A percentile compares a stretch with the other conserved stretches of the same genome.
These are phyloP conservation scores for Sebastes trivittatus DNA, from an alignment of 2,797 vertebrate genomes.

Conservation along the genomic window DNA sequence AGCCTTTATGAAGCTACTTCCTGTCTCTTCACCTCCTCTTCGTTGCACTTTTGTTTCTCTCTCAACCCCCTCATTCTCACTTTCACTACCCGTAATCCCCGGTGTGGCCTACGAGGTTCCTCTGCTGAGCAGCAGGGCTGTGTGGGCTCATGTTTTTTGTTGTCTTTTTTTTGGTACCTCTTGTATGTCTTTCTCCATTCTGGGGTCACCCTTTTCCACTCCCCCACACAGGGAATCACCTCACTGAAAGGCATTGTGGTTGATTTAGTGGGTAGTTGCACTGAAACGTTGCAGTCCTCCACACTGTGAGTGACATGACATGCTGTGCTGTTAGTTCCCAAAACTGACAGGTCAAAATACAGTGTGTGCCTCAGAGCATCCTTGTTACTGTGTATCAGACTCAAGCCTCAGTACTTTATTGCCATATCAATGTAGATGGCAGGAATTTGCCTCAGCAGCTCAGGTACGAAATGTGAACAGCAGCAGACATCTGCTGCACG, in stretches of 20 bases:
- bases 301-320: conserved; percentile 39
- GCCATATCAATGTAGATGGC: conserved; percentile 28
- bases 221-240: conserved; percentile 76
- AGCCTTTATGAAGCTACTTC: conserved; percentile 82
- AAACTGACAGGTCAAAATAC: conserved; percentile 47
- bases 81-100: conserved; percentile 76
- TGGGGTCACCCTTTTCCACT: conserved; percentile 83
- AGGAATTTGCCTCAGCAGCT: conserved; percentile 19
- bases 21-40: conserved; percentile 76
- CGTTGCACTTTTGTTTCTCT: conserved; percentile 80
- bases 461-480: conserved; percentile 19
- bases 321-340: conserved; percentile 25
- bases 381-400: conserved; percentile 24
- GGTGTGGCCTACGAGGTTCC: conserved; percentile 61
- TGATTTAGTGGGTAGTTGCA: conserved; percentile 48
- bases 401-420: conserved; percentile 40
- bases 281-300: conserved; percentile 31
- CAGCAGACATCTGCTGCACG: conserved; percentile 1
- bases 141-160: conserved; percentile 66
- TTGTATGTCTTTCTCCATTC: conserved; percentile 69
- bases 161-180: conserved; percentile 18
- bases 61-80: conserved; percentile 81
- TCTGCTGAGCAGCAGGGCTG: conserved; percentile 47
- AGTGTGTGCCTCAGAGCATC: conserved; percentile 16
- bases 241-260: conserved; percentile 54